Evolutionary conservation across 2,113 vertebrate genomes (phyloP).

Genomic region (Oostethus manadensis): DNA sequence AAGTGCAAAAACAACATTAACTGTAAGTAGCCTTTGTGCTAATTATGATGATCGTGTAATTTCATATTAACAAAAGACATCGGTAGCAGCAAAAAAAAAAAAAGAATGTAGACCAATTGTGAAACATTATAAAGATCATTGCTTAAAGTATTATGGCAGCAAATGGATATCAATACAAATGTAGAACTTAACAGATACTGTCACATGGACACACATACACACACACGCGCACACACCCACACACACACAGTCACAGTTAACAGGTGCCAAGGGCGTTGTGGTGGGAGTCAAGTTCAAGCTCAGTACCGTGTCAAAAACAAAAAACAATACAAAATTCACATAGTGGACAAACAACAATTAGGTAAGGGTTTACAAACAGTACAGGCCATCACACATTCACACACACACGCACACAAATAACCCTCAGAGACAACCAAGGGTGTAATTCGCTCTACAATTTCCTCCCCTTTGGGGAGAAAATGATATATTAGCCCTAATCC

Average conservation of each 20-base stretch:
- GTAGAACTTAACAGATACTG: slow-evolving; percentile 46
- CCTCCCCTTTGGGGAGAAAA: slow-evolving; percentile 47
- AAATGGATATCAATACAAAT: slow-evolving; percentile 68
- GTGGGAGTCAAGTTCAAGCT: slow-evolving; percentile 67
- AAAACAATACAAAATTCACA: slow-evolving; percentile 59
- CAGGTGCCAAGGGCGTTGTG: slow-evolving; percentile 61
- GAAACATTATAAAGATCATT: slow-evolving; percentile 64
- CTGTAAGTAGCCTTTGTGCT: slow-evolving; percentile 59
- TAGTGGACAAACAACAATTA: not conserved
- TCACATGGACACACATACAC: slow-evolving; percentile 9
- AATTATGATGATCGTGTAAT: slow-evolving; percentile 58
- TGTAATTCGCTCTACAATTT: slow-evolving; percentile 39
- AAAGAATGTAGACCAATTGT: slow-evolving; percentile 52
- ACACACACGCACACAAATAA: slow-evolving; percentile 7
- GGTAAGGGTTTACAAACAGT: slow-evolving; percentile 1
- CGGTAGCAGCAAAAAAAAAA: slow-evolving; percentile 71
- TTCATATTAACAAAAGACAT: slow-evolving; percentile 53
- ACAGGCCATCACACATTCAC: slow-evolving; percentile 6
- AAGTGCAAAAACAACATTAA: slow-evolving; percentile 70
- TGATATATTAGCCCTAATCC: slow-evolving; percentile 62
- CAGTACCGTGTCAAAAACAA: slow-evolving; percentile 62
- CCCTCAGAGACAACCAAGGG: slow-evolving; percentile 43
- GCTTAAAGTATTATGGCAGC: slow-evolving; percentile 73
- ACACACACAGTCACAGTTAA: slow-evolving; percentile 65
- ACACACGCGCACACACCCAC: slow-evolving; percentile 9